Base-by-base conservation (phyloP, 2,888 invertebrate species). In the Orthonychiurus folsomi region DNA sequence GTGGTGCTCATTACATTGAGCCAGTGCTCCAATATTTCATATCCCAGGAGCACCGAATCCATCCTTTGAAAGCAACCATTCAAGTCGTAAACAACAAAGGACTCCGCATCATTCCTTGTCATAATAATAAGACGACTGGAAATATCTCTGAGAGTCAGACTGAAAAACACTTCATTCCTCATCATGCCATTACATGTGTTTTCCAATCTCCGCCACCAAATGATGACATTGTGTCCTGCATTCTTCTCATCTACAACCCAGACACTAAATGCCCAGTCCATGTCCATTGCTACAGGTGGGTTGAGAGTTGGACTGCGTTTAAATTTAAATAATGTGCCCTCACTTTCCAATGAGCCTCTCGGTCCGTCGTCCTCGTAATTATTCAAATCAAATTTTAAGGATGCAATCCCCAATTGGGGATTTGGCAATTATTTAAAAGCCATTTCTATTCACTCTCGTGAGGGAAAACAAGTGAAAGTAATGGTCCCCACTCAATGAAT, bases 221-320 rank as follows among this genome's bases (percentile, higher is more conserved):
- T 69, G 90, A 89, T 61, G 96, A 97, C 76, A 86, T 95, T 52
- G 94, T 96, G 54, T 92, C 93, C 1, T 92, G 92, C 73, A 93
- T 96, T 62, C 83, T 95, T 69, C 81, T 96, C 56, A 84, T 96
- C 1, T 93, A 91, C 77, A 96, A 96, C 80, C 94, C 95, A 0
- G 86, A 91, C 62, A 94, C 94, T 9, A 88, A 90, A 72, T 92
- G 93, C 76, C 94, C 94, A 0, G 86, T 96, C 26, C 95, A 96
- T 76, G 93, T 94, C 1, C 96, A 97, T 77, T 94, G 93, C 60
- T 96, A 85, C 76, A 85, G 94, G 79, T 94, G 92, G 67, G 52
- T 37, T 37, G n/a, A n/a, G n/a, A n/a, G n/a, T n/a, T n/a, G n/a
- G n/a, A n/a, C n/a, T n/a, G n/a, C n/a, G n/a, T n/a, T n/a, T n/a